Percentiles rank a stretch among this genome's conserved stretches.
phyloP scores from a whole-genome alignment of 2,797 vertebrate genomes.

The Lepidocolaptes lacrymiger region DNA sequence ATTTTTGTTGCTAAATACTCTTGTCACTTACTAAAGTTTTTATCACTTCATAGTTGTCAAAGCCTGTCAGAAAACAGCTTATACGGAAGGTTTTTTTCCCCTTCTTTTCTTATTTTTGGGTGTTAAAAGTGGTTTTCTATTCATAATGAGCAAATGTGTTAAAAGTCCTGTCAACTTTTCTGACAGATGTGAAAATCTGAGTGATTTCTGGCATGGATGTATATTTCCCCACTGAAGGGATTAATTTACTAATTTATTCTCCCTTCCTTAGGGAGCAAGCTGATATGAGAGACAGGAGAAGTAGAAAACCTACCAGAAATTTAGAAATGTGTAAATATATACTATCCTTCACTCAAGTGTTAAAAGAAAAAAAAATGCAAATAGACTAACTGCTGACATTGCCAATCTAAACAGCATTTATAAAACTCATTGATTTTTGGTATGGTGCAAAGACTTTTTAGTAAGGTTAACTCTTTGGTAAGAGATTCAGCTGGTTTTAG shows the following conservation, averaged over 20 bases:
- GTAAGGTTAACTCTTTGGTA: background rate
- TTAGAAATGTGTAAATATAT: background rate
- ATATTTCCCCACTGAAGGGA: background rate
- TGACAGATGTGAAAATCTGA: slow-evolving; percentile 24
- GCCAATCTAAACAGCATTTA: background rate
- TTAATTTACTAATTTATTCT: background rate
- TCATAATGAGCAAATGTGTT: slow-evolving; percentile 44
- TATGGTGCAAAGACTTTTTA: background rate
- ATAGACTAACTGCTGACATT: background rate
- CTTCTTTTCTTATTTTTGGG: background rate
- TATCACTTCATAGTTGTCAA: background rate
- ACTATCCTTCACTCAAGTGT: background rate
- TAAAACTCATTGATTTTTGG: background rate
- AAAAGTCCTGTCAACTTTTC: background rate
- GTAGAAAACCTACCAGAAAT: background rate
- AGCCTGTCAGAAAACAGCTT: background rate
- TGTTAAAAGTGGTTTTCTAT: background rate
- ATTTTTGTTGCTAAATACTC: background rate
- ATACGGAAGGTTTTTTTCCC: rapidly evolving
- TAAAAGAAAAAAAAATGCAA: background rate
- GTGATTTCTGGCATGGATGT: background rate
- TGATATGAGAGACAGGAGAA: background rate
- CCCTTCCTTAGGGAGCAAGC: background rate
- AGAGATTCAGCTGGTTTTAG: background rate
- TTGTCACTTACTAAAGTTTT: background rate